A percentile compares a stretch with the other conserved stretches of the same genome.
Evolutionary conservation across 1,140 invertebrate genomes (phyloP).

Genomic region (Alviniconcha marisindica): DNA sequence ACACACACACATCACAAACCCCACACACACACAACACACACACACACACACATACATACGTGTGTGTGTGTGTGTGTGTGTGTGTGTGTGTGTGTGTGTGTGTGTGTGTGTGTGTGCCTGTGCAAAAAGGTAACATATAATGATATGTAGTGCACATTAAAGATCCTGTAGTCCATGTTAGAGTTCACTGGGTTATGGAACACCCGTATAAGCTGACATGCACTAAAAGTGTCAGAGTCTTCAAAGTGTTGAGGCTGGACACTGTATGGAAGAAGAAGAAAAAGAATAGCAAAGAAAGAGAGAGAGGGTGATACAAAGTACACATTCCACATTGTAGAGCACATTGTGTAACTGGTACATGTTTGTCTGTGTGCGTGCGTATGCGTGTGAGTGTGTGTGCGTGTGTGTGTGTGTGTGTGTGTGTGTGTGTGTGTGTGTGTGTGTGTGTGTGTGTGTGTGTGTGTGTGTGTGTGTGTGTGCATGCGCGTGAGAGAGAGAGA

Average conservation of each 20-base stretch:
- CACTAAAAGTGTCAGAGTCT: background rate
- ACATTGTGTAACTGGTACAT: background rate
- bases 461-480: no score
- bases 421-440: no score
- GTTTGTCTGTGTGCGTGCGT: background rate
- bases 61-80: constrained; percentile 22
- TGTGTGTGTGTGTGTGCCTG: background rate
- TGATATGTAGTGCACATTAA: background rate
- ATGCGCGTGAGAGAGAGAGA: no score
- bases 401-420: no score
- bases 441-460: no score
- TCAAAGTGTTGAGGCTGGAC: no score
- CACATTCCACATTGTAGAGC: background rate
- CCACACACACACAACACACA: background rate
- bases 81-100: background rate
- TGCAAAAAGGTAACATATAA: background rate
- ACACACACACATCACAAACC: background rate
- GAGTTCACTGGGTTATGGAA: background rate
- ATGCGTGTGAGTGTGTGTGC: background rate
- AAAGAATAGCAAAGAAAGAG: background rate
- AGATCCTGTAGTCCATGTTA: no score
- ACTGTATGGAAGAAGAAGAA: no score
- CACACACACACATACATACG: background rate
- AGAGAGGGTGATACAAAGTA: background rate
- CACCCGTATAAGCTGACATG: background rate